phyloP scores from a whole-genome alignment of 2,888 invertebrate species.

The Acheta domesticus region DNA sequence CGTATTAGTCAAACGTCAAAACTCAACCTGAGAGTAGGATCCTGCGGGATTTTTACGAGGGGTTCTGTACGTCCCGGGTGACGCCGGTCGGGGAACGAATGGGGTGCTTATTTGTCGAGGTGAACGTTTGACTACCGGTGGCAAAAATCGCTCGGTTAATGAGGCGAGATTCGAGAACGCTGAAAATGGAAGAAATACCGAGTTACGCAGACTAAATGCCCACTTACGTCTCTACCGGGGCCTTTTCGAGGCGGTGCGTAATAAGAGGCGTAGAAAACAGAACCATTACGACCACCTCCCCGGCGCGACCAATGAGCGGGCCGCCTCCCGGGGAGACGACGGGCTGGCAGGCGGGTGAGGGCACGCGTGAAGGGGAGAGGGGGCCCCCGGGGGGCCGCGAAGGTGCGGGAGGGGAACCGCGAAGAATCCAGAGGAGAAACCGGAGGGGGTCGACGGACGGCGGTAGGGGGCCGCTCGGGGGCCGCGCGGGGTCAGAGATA shows the following conservation, averaged over 20 bases:
- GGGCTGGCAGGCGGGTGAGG: neutral
- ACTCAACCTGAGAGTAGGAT: neutral
- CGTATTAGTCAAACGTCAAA: conserved; percentile 18
- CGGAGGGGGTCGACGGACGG: too few relatives aligned
- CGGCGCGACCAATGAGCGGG: neutral
- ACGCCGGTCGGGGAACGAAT: neutral
- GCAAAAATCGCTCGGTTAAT: conserved; percentile 18
- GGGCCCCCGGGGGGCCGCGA: neutral
- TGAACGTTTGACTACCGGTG: conserved; percentile 2
- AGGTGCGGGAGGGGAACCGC: too few relatives aligned
- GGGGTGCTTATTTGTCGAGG: neutral
- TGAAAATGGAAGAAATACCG: neutral
- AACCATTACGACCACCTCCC: neutral
- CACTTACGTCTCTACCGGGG: neutral
- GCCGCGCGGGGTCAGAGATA: too few relatives aligned
- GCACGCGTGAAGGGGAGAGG: neutral
- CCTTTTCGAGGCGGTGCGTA: neutral
- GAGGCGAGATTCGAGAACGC: neutral
- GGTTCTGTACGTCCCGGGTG: neutral
- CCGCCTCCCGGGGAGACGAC: neutral
- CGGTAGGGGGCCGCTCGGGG: too few relatives aligned
- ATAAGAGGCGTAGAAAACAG: neutral
- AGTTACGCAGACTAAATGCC: neutral
- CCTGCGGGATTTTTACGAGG: neutral
- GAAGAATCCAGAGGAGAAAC: too few relatives aligned